Conservation (phyloP, 2,797 vertebrate genomes). For the Leucoraja ocellata region DNA sequence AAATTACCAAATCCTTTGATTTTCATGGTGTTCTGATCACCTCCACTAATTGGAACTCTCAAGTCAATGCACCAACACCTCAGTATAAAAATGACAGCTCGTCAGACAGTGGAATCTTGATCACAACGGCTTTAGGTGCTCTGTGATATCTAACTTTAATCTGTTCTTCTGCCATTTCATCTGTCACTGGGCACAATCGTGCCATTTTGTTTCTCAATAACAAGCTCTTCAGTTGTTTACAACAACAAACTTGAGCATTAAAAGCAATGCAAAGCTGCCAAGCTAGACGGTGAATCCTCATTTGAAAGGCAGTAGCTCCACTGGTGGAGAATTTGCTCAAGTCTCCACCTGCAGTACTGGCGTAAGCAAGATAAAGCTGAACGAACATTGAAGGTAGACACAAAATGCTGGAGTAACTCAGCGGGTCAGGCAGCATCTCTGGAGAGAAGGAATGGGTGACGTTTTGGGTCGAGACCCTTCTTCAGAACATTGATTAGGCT, state of each 20-base stretch:
- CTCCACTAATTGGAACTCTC: neutral
- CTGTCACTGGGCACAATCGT: neutral
- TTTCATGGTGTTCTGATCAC: neutral
- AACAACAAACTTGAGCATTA: neutral
- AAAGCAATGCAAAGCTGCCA: neutral
- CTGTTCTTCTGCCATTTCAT: too few species aligned
- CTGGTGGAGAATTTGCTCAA: too few species aligned
- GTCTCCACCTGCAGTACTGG: neutral
- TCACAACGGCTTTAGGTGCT: neutral
- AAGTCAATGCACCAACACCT: neutral
- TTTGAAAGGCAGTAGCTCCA: neutral
- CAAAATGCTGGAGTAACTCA: too few species aligned
- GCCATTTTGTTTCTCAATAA: neutral
- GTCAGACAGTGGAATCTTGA: neutral
- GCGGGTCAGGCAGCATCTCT: too few species aligned
- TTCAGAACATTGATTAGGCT: too few species aligned
- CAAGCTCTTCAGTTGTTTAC: neutral
- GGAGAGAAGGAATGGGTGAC: too few species aligned
- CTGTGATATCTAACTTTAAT: neutral
- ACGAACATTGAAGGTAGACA: neutral
- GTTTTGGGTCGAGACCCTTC: too few species aligned
- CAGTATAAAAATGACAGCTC: neutral
- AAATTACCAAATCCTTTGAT: neutral
- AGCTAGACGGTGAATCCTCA: neutral
- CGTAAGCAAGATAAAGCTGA: neutral